phyloP scores from a whole-genome alignment of 2,113 vertebrate species.

The Mesitornis unicolor region DNA sequence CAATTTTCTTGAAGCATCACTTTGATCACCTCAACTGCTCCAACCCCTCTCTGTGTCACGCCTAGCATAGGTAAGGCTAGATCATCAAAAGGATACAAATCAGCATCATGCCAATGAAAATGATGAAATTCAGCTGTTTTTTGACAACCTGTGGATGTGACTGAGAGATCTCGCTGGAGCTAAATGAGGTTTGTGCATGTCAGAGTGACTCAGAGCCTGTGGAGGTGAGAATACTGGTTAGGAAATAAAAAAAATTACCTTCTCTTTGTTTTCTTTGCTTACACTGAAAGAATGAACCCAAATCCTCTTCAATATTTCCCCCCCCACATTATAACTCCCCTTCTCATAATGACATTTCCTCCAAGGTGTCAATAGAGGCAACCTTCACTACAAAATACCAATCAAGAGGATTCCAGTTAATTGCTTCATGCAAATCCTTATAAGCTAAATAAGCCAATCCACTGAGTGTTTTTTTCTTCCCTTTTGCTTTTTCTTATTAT shows the following conservation, averaged over 20 bases:
- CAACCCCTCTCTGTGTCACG: background rate
- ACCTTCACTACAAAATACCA: background rate
- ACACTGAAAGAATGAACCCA: background rate
- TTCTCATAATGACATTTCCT: background rate
- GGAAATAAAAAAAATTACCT: background rate
- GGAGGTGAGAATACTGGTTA: background rate
- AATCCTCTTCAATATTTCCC: background rate
- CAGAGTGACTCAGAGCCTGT: conserved; percentile 3
- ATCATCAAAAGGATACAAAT: background rate
- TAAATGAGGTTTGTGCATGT: background rate
- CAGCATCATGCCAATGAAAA: background rate
- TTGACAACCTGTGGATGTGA: background rate
- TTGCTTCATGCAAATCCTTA: background rate
- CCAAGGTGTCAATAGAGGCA: background rate
- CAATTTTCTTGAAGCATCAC: background rate
- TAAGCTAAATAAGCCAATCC: background rate
- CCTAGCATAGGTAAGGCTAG: background rate
- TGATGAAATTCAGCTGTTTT: background rate
- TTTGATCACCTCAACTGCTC: background rate
- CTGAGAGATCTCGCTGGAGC: background rate
- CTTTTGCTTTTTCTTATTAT: background rate
- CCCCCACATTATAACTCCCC: background rate
- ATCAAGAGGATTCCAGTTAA: background rate
- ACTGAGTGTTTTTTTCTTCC: background rate
- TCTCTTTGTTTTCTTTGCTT: background rate